A percentile compares a stretch with the other conserved stretches of the same genome.
These are phyloP conservation scores for Strigamia maritima DNA, from an alignment of 2,888 invertebrate genomes.

Conservation along the genomic window DNA sequence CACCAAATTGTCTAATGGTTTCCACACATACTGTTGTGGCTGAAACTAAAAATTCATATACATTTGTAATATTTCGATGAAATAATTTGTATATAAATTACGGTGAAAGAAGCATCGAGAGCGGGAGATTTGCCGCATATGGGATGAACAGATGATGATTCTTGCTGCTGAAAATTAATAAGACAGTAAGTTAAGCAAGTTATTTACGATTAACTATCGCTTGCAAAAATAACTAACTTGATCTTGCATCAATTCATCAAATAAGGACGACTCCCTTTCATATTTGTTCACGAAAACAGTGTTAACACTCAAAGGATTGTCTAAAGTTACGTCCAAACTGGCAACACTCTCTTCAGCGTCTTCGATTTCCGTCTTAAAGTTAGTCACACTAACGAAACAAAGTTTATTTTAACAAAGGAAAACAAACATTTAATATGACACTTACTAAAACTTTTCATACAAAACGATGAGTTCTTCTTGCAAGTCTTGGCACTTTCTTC, in stretches of 20 bases:
- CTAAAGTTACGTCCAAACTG: neutral
- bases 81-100: neutral
- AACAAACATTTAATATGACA: neutral
- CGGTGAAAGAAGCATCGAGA: neutral
- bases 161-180: neutral
- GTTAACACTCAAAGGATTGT: neutral
- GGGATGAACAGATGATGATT: neutral
- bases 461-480: conserved; percentile 19
- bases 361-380: neutral
- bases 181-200: neutral
- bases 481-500: neutral
- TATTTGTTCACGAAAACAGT: neutral
- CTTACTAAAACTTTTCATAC: conserved; percentile 11
- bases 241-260: neutral
- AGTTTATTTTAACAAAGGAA: neutral
- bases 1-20: neutral
- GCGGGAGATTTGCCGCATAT: neutral
- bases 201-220: neutral
- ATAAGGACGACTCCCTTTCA: neutral
- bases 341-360: neutral
- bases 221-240: neutral
- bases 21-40: neutral
- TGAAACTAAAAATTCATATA: neutral
- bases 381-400: neutral
- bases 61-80: neutral